These are phyloP conservation scores for Motacilla alba DNA, from an alignment of 2,113 vertebrate species.

Conservation along the genomic window DNA sequence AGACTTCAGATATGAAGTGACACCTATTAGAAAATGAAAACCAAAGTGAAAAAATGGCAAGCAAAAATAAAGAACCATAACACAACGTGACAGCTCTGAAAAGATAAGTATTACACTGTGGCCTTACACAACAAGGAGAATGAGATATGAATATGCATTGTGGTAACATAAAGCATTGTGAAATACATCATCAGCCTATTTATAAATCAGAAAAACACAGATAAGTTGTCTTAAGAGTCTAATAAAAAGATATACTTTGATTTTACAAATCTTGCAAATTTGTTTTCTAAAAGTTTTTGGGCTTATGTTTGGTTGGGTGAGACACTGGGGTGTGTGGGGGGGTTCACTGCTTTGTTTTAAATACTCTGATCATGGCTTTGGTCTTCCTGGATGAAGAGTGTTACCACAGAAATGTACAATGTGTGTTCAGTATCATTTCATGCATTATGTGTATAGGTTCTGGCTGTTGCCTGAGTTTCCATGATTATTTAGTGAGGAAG, in stretches of 20 bases:
- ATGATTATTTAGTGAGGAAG: constrained; percentile 75
- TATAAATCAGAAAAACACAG: background rate
- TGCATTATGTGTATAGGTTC: constrained; percentile 61
- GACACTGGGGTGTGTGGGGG: background rate
- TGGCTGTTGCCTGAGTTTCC: constrained; percentile 71
- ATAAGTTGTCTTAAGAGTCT: background rate
- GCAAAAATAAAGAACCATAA: background rate
- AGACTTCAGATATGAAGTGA: background rate
- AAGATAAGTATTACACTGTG: background rate
- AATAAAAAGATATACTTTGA: background rate
- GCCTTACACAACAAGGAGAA: background rate
- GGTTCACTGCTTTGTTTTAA: background rate
- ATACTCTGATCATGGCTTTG: background rate
- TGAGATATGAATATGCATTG: background rate
- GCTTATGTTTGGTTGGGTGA: background rate
- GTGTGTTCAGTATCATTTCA: constrained; percentile 44
- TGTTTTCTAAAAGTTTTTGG: background rate
- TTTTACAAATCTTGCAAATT: background rate
- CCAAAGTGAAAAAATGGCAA: background rate
- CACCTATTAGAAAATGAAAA: background rate
- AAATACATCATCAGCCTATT: background rate
- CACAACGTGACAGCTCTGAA: background rate
- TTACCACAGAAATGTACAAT: constrained; percentile 37
- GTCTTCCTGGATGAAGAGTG: background rate
- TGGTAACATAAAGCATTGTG: background rate